phyloP scores from a whole-genome alignment of 2,113 vertebrate species.

The Triplophysa siluroides region DNA sequence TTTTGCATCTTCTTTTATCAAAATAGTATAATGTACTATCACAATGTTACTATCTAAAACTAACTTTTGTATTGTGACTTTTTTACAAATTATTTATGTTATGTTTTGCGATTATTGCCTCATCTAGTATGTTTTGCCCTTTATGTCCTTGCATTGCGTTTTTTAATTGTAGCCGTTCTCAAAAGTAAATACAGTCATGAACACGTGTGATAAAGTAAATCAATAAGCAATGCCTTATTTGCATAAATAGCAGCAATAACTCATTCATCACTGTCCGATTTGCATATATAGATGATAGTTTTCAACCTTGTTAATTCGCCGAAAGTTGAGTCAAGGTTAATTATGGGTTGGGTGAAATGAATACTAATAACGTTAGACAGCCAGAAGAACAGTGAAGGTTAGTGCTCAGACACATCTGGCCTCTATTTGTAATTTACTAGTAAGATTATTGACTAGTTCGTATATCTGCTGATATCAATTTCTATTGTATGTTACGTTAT shows the following conservation, averaged over 20 bases:
- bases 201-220: background rate
- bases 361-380: slow-evolving; percentile 44
- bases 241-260: slow-evolving; percentile 2
- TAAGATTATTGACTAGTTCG: background rate
- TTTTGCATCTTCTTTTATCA: too few species aligned
- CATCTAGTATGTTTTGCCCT: background rate
- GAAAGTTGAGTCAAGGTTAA: slow-evolving; percentile 49
- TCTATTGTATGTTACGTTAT: background rate
- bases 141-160: background rate
- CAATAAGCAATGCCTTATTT: slow-evolving; percentile 9
- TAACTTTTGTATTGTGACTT: too few species aligned
- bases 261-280: slow-evolving; percentile 25
- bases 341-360: slow-evolving; percentile 36
- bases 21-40: too few species aligned
- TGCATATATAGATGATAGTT: slow-evolving; percentile 32
- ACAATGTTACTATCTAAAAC: too few species aligned
- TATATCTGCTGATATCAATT: background rate
- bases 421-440: slow-evolving; percentile 11
- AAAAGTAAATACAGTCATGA: background rate
- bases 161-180: background rate
- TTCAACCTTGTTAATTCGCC: slow-evolving; percentile 42
- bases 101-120: background rate
- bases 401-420: slow-evolving; percentile 35
- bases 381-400: background rate
- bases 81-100: too few species aligned